Base-by-base conservation (phyloP, 2,113 vertebrate species). In the Bujurquina vittata region DNA sequence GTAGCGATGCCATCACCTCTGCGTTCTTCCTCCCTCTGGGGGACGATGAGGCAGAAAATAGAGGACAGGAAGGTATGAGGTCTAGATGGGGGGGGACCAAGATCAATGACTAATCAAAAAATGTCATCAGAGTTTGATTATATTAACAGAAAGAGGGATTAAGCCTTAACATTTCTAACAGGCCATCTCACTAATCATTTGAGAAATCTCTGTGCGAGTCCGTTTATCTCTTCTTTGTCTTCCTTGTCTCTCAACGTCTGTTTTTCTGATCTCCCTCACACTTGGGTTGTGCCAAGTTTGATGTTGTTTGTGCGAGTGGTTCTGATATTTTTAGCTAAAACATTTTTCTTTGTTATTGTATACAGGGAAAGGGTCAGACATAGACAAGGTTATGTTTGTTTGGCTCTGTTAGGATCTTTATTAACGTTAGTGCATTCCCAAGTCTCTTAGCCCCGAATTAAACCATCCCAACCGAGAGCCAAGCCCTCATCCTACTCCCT, bases 11-110 rank as follows among this genome's bases (percentile, higher is more conserved):
- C 31, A 12, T 22, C 14, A 73, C 81, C 26, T 18, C 74, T 7
- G 85, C 85, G 18, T 14, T 86, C 1, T 99, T 98, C 59, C 85
- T 95, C 22, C 60, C 80, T 1, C 80, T 95, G 58, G 75, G 40
- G 26, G 74, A 86, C 4, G 14, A 62, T 54, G 76, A 83, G 49
- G 57, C 4, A 18, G 85, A 84, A 8, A 89, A 33, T 52, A 89
- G 49, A 74, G 69, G 58, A 52, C 43, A 76, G 37, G 54, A 20
- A 4, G 87, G 93, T 95, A 86, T 43, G 77, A 37, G 14, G 73
- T 77, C 18, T 40, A 31, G 58, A 5, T 40, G 20, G 12, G 40
- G 17, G 33, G 31, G 31, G 23, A 20, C 10, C 65, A 52, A 52
- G 10, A 52, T 20, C 10, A 20, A 54, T 26, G 26, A 31, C 14